Base-by-base conservation (phyloP, 2,797 vertebrate genomes). In the Silurus aristotelis region DNA sequence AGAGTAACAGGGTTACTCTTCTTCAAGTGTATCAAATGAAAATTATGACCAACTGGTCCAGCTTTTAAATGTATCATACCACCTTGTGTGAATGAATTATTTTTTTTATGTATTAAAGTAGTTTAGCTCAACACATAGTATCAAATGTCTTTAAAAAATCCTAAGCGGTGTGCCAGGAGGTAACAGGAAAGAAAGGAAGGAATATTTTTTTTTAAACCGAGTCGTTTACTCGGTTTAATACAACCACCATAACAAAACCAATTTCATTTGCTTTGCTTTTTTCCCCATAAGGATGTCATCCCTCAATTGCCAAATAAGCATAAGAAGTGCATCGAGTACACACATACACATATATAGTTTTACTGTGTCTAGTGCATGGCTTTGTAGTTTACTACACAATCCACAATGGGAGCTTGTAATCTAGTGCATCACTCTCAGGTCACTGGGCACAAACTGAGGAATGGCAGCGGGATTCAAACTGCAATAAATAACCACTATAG, bases 291-390 rank as follows among this genome's bases (percentile, higher is more conserved):
- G n/a, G 17, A 12, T n/a, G 77, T 56, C 79, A 82, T 85, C 71
- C 71, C 82, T 86, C 61, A 17, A 7, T 38, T 38, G 38, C 38
- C 38, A 38, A 38, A 38, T 38, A 38, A 38, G 38, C 38, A 38
- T 38, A 38, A 58, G 25, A 73, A 52, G 22, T 43, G 8, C 43
- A 85, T 80, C 52, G 38, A 38, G 38, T 27, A 68, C 52, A 88
- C 52, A 81, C n/a, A 70, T 73, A 75, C 61, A 58, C 20, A 80
- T 1, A 70, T 43, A 72, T 64, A 73, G 61, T 88, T 88, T 83
- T 89, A 90, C 90, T 91, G 88, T 80, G 84, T 86, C 67, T 79
- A 81, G 83, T 6, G 25, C 17, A 55, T 86, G 63, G 63, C 85
- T 89, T 80, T 83, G 87, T 68, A 86, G 83, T 90, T 90, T 78